phyloP scores from a whole-genome alignment of 2,888 invertebrate genomes.

The Nemapogon koenigi region DNA sequence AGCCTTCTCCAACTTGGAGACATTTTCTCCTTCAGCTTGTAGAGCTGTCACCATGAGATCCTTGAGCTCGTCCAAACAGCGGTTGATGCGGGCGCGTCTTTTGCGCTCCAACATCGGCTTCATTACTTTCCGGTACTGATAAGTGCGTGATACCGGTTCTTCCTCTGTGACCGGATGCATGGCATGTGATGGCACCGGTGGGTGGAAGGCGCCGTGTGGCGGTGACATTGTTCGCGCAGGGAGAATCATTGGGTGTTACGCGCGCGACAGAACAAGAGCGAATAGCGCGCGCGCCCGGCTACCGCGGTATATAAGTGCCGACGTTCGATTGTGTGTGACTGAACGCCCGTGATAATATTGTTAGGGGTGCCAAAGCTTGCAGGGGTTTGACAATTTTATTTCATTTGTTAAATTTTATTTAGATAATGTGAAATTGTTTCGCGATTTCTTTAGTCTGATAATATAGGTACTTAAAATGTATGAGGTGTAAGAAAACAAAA shows the following conservation, averaged over 20 bases:
- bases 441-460: background rate
- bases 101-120: constrained; percentile 90
- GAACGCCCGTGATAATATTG: constrained; percentile 62
- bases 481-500: background rate
- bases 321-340: constrained; percentile 61
- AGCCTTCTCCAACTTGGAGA: constrained; percentile 85
- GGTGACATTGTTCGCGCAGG: constrained; percentile 59
- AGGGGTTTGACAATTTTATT: background rate
- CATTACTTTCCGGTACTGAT: constrained; percentile 93
- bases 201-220: constrained; percentile 57
- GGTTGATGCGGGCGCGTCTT: constrained; percentile 86
- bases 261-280: constrained; percentile 46
- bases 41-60: constrained; percentile 87
- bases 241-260: constrained; percentile 49
- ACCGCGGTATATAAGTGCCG: constrained; percentile 53
- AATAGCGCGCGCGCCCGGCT: constrained; percentile 55
- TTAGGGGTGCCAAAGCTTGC: constrained; percentile 38
- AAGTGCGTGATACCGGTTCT: constrained; percentile 82
- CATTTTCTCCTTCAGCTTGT: constrained; percentile 88
- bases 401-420: background rate
- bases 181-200: constrained; percentile 25
- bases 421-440: background rate
- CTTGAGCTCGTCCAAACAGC: constrained; percentile 87
- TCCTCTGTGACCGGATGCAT: constrained; percentile 43
- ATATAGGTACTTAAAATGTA: background rate